Conservation (phyloP, 2,113 vertebrate genomes). For the Rhinopithecus roxellana region DNA sequence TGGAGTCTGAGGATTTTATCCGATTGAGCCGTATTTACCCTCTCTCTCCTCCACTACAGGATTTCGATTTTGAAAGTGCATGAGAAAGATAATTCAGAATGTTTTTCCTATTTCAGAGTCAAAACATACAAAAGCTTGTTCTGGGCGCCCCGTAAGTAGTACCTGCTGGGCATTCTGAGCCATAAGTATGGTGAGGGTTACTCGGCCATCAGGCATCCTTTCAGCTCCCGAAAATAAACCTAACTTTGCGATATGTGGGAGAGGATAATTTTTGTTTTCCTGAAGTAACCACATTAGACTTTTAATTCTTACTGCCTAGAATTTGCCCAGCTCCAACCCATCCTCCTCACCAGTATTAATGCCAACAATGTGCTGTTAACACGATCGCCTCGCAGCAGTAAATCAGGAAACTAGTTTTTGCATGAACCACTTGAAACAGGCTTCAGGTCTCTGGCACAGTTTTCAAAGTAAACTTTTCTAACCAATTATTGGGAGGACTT, state of each 20-base stretch:
- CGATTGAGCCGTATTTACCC: background rate
- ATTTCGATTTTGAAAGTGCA: background rate
- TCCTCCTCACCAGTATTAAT: background rate
- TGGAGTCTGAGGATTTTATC: background rate
- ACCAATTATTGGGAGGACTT: constrained; percentile 70
- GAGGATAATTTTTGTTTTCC: constrained; percentile 10
- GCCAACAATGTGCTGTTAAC: constrained; percentile 69
- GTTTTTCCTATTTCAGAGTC: background rate
- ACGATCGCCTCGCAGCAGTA: constrained; percentile 49
- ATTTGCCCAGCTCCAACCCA: background rate
- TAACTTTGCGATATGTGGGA: background rate
- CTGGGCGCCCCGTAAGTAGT: background rate
- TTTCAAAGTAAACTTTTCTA: constrained; percentile 78
- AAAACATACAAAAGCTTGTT: background rate
- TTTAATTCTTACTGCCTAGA: constrained; percentile 2
- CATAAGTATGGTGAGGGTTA: background rate
- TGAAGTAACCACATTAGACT: constrained; percentile 6
- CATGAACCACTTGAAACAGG: constrained; percentile 71
- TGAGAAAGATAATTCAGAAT: background rate
- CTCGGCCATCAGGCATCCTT: background rate
- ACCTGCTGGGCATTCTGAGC: background rate
- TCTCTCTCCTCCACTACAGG: background rate
- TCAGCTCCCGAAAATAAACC: background rate
- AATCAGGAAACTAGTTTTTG: constrained; percentile 76
- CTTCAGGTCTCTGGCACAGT: constrained; percentile 64